Evolutionary conservation across 2,888 invertebrate species (phyloP).

Genomic region (Ochlodes sylvanus): DNA sequence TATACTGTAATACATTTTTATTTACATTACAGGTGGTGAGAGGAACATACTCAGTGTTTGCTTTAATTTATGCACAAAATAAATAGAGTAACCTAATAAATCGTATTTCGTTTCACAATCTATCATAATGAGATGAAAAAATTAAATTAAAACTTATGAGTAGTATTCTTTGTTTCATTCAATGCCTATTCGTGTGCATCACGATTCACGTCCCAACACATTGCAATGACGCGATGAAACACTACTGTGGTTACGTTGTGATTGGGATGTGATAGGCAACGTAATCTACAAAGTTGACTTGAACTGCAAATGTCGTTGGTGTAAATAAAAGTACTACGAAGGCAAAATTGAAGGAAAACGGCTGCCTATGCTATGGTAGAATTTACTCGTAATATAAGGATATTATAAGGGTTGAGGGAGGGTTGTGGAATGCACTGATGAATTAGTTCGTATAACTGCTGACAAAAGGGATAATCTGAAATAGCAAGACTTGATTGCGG

Average conservation of each 20-base stretch:
- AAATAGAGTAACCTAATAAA: conserved; percentile 44
- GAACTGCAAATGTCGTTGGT: no score
- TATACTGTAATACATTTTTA: conserved; percentile 15
- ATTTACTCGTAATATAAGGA: no score
- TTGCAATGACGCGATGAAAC: not conserved
- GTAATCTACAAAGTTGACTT: no score
- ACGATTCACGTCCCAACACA: not conserved
- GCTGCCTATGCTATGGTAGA: no score
- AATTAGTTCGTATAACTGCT: no score
- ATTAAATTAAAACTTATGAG: not conserved
- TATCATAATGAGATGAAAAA: not conserved
- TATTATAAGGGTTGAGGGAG: no score
- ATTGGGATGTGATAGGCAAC: not conserved
- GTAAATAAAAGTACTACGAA: no score
- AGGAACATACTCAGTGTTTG: conserved; percentile 72
- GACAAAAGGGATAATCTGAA: no score
- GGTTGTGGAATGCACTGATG: no score
- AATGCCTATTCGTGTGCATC: not conserved
- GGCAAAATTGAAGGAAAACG: no score
- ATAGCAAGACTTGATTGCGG: no score
- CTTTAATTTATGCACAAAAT: conserved; percentile 69
- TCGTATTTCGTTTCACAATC: no score
- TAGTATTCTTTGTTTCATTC: not conserved
- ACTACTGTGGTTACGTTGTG: not conserved
- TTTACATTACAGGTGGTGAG: conserved; percentile 68